Percentiles rank a stretch among this genome's conserved stretches.
Conservation (phyloP, 2,113 vertebrate genomes). For the Pseudorhombus dupliciocellatus region DNA sequence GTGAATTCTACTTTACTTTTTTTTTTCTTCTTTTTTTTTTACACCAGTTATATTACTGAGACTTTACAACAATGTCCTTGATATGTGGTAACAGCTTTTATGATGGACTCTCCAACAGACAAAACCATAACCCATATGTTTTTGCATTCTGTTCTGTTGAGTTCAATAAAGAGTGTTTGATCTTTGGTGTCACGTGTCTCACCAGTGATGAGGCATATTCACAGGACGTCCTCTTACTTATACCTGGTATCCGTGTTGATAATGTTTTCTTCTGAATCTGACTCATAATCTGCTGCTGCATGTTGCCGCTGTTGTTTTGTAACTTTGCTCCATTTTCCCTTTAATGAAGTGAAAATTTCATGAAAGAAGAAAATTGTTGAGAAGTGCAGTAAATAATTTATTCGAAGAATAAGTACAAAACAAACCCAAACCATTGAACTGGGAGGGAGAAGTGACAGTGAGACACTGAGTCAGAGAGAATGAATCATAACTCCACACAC, state of each 20-base stretch:
- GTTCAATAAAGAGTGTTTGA: conserved; percentile 79
- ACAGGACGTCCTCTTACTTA: not conserved
- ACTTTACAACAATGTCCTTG: conserved; percentile 24
- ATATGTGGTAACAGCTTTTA: conserved; percentile 25
- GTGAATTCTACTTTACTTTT: conserved; percentile 17
- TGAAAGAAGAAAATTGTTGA: not conserved
- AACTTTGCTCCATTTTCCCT: not conserved
- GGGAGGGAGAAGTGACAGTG: not conserved
- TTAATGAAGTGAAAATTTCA: not conserved
- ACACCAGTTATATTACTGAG: conserved; percentile 14
- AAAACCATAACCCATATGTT: conserved; percentile 54
- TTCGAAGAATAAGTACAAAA: not conserved
- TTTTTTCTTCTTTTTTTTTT: not conserved
- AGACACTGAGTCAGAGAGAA: not conserved
- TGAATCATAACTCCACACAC: not conserved
- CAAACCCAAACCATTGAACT: not conserved
- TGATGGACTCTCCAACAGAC: conserved; percentile 43
- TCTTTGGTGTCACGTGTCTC: conserved; percentile 33
- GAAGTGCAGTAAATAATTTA: not conserved
- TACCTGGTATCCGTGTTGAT: not conserved
- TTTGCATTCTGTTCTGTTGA: conserved; percentile 60
- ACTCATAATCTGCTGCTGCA: not conserved
- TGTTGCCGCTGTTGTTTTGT: not conserved
- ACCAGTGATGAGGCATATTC: not conserved
- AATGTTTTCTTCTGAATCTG: not conserved